Evolutionary conservation across 2,888 invertebrate species (phyloP), one percentile per base, ranked within the genome.

Genomic region (Eustalomyia histrio): DNA sequence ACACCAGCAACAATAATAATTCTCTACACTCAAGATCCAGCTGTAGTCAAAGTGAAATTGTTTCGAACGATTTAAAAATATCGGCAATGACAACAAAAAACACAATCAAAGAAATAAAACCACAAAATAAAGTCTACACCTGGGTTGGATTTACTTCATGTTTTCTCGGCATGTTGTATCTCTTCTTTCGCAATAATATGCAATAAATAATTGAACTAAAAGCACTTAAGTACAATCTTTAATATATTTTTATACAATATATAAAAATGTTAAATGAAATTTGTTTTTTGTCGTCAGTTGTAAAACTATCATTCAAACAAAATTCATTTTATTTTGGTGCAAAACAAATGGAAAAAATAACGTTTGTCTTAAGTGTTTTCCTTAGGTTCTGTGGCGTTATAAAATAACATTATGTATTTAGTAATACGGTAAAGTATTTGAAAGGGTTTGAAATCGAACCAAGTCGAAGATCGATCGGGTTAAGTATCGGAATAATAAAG

Each of bases 71-170:
- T 68, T 65, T 55, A 39, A 69, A 76, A 60, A 17, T 68, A 39
- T 12, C 33, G 5, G 33, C 39, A 63, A 63, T 17, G 43, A 29
- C 39, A 61, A 50, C 61, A n/a, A 67, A 50, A 57, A 61, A 67
- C 57, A 71, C 67, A 24, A 52, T 79, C 17, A 75, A 79, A 76
- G 64, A 76, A 58, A 72, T 72, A 69, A 83, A 82, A 63, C 68
- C 79, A 47, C 81, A 80, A 63, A 83, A 83, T 75, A 93, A 93
- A 87, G 91, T 96, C 92, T 96, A 96, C 88, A 92, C 96, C 94
- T 81, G 96, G 93, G 94, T 96, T 92, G 96, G 97, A 91, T 94
- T 96, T 91, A 96, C 96, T 90, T 96, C 96, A 90, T 96, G 96
- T 93, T 93, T 97, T 91, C 74, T 81, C 55, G 81, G 81, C 81